Conservation (phyloP, 2,113 vertebrate genomes). For the Hiodon tergisus region DNA sequence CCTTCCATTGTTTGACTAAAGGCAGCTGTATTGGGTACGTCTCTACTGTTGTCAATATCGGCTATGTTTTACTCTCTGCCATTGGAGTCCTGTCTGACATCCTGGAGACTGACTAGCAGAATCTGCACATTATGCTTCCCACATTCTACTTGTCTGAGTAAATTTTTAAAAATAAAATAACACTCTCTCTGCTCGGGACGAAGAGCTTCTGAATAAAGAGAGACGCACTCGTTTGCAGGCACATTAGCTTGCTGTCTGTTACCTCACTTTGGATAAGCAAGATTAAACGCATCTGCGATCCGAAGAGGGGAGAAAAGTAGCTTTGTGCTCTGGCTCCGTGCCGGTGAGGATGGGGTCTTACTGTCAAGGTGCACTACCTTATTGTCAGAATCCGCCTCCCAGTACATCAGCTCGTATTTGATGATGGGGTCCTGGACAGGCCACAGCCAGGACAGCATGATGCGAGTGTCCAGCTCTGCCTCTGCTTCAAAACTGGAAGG, state of each 20-base stretch:
- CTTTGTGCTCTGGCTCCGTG: neutral
- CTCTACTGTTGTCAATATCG: neutral
- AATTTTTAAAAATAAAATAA: neutral
- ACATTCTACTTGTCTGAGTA: neutral
- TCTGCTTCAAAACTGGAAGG: constrained; percentile 83
- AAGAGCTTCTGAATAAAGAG: neutral
- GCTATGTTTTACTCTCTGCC: neutral
- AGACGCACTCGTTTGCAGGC: neutral
- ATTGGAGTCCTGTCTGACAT: neutral
- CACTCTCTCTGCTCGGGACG: neutral
- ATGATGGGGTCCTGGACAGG: constrained; percentile 80
- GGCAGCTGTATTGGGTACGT: neutral
- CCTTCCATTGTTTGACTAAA: constrained; percentile 7
- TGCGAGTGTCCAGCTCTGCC: constrained; percentile 83
- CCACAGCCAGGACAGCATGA: constrained; percentile 84
- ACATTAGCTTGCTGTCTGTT: neutral
- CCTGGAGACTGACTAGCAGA: neutral
- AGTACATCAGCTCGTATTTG: constrained; percentile 84
- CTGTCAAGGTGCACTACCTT: constrained; percentile 65
- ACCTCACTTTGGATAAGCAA: neutral
- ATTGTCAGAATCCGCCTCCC: constrained; percentile 72
- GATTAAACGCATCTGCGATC: neutral
- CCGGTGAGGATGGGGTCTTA: neutral
- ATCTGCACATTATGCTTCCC: neutral
- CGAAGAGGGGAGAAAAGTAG: neutral